phyloP scores from a whole-genome alignment of 2,888 invertebrate genomes.

The Alviniconcha strummeri region DNA sequence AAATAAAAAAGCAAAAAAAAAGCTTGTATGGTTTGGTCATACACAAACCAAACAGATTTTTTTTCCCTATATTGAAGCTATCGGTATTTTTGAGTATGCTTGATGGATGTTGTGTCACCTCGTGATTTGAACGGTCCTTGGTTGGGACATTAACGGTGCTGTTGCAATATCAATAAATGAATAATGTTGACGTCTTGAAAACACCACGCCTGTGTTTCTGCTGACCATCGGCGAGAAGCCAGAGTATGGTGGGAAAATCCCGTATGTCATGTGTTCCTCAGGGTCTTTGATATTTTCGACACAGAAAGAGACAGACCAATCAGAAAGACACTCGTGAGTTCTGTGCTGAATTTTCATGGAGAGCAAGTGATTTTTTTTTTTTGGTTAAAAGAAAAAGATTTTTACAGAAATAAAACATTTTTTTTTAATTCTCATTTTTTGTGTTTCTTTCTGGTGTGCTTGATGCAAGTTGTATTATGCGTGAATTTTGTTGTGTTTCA shows the following conservation, averaged over 20 bases:
- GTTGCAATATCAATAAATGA: conserved; percentile 16
- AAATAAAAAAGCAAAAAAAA: no score
- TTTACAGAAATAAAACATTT: conserved; percentile 28
- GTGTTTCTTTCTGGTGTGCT: no score
- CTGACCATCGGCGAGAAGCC: background rate
- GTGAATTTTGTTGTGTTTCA: no score
- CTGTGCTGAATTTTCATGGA: conserved; percentile 21
- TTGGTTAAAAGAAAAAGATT: background rate
- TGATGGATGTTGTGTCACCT: no score
- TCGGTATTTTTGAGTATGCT: no score
- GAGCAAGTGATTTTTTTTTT: conserved; percentile 14
- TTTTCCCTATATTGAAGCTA: no score
- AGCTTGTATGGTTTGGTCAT: no score
- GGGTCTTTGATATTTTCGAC: conserved; percentile 22
- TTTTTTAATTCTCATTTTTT: background rate
- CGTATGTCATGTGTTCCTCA: conserved; percentile 19
- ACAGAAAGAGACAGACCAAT: conserved; percentile 4
- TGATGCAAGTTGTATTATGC: no score
- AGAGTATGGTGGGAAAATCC: background rate
- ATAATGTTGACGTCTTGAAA: conserved; percentile 11
- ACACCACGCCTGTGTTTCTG: conserved; percentile 7
- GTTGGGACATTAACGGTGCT: conserved; percentile 12
- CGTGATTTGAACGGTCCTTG: conserved; percentile 2
- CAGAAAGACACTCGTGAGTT: background rate
- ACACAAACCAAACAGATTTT: no score